Percentiles rank a stretch among this genome's conserved stretches.
These are phyloP conservation scores for Ceratina japonica DNA, from an alignment of 1,140 invertebrate species.

Conservation along the genomic window DNA sequence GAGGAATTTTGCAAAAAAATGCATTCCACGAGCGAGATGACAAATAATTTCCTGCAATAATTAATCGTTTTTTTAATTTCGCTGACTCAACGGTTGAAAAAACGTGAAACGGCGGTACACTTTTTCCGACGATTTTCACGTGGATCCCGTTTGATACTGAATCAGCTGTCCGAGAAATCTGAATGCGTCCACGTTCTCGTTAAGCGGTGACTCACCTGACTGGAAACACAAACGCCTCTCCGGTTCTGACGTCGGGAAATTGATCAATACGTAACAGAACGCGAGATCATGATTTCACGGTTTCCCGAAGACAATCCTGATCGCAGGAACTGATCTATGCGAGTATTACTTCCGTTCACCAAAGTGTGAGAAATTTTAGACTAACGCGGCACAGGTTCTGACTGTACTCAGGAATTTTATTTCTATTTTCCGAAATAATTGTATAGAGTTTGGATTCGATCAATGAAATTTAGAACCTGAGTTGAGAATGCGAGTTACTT, in stretches of 20 bases:
- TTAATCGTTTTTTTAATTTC: neutral
- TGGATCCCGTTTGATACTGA: neutral
- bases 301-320: neutral
- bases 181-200: neutral
- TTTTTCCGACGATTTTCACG: neutral
- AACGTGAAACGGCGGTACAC: neutral
- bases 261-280: neutral
- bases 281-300: too few relatives aligned
- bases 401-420: too few relatives aligned
- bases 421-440: too few relatives aligned
- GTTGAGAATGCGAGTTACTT: too few relatives aligned
- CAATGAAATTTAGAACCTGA: too few relatives aligned
- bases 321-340: neutral
- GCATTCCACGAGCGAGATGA: too few relatives aligned
- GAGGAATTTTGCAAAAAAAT: too few relatives aligned
- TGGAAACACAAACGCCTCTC: neutral
- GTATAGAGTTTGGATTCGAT: too few relatives aligned
- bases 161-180: conserved; percentile 15
- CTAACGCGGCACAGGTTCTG: too few relatives aligned
- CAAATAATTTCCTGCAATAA: neutral
- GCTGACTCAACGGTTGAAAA: conserved; percentile 3
- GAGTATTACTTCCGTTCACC: neutral
- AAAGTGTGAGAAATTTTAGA: neutral
- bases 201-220: neutral
- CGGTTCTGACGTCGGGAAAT: neutral